Conservation (phyloP, 2,797 vertebrate species). For the Gymnoscopelus microlampas region DNA sequence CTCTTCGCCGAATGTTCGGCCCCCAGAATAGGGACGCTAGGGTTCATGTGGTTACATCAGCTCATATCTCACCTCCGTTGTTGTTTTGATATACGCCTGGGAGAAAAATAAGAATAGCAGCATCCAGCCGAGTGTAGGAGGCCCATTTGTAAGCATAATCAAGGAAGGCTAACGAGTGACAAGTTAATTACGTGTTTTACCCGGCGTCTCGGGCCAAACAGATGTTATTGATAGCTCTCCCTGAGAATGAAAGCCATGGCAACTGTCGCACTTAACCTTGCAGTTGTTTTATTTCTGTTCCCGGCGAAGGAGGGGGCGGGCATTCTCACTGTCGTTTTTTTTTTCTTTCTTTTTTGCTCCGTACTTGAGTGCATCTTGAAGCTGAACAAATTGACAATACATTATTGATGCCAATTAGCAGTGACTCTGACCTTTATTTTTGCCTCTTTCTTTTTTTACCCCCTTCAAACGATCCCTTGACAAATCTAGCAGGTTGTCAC, state of each 20-base stretch:
- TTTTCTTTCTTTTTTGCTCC: no score
- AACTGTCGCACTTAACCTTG: slow-evolving; percentile 65
- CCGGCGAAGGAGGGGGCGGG: neutral
- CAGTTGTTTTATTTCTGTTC: slow-evolving; percentile 25
- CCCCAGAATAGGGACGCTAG: no score
- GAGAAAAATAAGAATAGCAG: slow-evolving; percentile 79
- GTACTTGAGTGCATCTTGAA: no score
- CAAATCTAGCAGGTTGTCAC: neutral
- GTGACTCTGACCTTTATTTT: slow-evolving; percentile 20
- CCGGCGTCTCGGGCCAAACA: slow-evolving; percentile 47
- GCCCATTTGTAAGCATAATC: slow-evolving; percentile 84
- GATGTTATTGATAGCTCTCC: slow-evolving; percentile 64
- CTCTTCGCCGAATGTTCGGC: no score
- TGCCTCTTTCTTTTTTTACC: slow-evolving; percentile 6
- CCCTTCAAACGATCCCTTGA: slow-evolving; percentile 10
- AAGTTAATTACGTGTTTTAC: slow-evolving; percentile 87
- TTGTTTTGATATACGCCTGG: slow-evolving; percentile 82
- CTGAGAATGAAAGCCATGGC: slow-evolving; percentile 74
- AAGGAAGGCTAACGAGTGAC: slow-evolving; percentile 76
- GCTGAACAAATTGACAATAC: neutral
- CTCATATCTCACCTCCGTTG: slow-evolving; percentile 60
- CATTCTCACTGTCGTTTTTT: slow-evolving; percentile 22
- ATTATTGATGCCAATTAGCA: neutral
- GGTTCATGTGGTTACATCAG: no score
- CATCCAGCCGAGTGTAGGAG: slow-evolving; percentile 79